Evolutionary conservation across 1,140 invertebrate species (phyloP).

Genomic region (Apocrypta bakeri): DNA sequence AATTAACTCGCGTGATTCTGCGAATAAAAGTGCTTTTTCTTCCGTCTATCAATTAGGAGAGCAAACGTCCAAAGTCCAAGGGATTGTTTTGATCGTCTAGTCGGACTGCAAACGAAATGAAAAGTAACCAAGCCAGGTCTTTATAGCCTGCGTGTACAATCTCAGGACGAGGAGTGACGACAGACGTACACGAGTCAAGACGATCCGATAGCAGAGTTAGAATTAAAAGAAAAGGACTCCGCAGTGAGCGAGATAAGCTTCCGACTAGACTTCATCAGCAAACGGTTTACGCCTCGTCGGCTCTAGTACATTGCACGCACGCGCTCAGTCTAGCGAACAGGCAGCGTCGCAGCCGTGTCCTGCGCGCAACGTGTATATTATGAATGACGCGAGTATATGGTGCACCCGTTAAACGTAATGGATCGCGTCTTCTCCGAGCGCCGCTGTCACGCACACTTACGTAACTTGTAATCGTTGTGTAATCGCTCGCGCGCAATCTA

Average conservation of each 20-base stretch:
- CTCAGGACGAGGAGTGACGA: no score
- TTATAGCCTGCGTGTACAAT: no score
- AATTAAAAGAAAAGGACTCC: neutral
- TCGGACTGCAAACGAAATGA: neutral
- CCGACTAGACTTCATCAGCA: neutral
- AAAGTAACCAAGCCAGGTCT: neutral
- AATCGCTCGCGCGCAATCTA: slow-evolving; percentile 62
- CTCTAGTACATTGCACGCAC: slow-evolving; percentile 1
- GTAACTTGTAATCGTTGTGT: slow-evolving; percentile 67
- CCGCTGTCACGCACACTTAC: slow-evolving; percentile 66
- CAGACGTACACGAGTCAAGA: neutral
- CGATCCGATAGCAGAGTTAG: neutral
- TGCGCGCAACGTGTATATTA: slow-evolving; percentile 47
- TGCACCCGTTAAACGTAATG: slow-evolving; percentile 58
- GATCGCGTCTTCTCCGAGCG: slow-evolving; percentile 21
- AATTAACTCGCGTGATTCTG: slow-evolving; percentile 1
- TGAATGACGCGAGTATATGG: slow-evolving; percentile 53
- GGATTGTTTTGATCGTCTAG: neutral
- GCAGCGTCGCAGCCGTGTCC: neutral
- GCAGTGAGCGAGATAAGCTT: neutral
- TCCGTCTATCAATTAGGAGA: neutral
- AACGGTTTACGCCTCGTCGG: slow-evolving; percentile 2
- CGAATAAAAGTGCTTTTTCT: slow-evolving; percentile 19
- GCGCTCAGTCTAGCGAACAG: neutral
- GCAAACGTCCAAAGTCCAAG: neutral